These are phyloP conservation scores for Sarcophaga peregrina DNA, from an alignment of 1,140 invertebrate genomes.

Conservation along the genomic window DNA sequence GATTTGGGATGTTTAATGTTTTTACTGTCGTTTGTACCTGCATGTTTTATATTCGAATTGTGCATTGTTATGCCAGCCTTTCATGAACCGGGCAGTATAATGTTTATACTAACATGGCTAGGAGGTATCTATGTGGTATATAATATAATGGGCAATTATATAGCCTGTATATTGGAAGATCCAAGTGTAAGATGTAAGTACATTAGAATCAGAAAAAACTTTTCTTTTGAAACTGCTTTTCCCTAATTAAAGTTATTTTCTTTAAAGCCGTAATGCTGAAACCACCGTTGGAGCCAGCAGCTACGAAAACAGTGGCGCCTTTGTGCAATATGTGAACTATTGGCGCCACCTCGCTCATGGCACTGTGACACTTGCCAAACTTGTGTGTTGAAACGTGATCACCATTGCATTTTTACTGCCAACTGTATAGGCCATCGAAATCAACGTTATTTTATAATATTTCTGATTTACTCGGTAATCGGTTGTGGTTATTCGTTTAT, in stretches of 20 bases:
- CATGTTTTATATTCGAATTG: slow-evolving; percentile 69
- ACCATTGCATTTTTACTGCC: slow-evolving; percentile 92
- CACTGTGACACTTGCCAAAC: slow-evolving; percentile 84
- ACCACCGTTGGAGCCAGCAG: slow-evolving; percentile 41
- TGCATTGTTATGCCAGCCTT: slow-evolving; percentile 76
- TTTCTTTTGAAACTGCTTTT: too few species aligned
- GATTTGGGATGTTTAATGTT: slow-evolving; percentile 57
- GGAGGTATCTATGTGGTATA: slow-evolving; percentile 71
- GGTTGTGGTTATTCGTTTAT: slow-evolving; percentile 75
- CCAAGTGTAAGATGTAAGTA: slow-evolving; percentile 56
- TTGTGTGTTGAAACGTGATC: slow-evolving; percentile 91
- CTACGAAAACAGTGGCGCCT: slow-evolving; percentile 46
- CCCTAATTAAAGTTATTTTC: too few species aligned
- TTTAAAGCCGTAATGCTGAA: slow-evolving; percentile 38
- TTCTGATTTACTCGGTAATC: slow-evolving; percentile 83
- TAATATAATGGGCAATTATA: slow-evolving; percentile 71
- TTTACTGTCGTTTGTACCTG: slow-evolving; percentile 57
- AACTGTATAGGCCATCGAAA: slow-evolving; percentile 91
- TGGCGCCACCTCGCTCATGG: slow-evolving; percentile 87
- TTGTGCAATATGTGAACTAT: slow-evolving; percentile 68
- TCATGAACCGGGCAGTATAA: slow-evolving; percentile 64
- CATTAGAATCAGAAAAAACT: too few species aligned
- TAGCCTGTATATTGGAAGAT: slow-evolving; percentile 60
- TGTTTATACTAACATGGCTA: slow-evolving; percentile 68
- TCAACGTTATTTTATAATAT: slow-evolving; percentile 87